Conservation (phyloP, 2,888 invertebrate genomes). For the Spisula subtruncata region DNA sequence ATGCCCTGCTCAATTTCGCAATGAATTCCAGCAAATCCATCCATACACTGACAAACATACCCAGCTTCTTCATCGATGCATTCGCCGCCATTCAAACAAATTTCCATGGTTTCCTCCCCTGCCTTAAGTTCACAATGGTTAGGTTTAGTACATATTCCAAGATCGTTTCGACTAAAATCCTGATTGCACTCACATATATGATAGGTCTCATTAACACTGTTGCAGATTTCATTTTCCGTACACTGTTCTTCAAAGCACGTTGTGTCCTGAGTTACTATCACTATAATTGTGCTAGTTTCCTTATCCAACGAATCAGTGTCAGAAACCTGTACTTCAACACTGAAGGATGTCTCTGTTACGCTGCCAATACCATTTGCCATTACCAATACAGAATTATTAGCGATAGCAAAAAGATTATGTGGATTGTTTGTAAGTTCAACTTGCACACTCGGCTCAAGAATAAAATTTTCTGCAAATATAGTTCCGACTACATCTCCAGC, state of each 20-base stretch:
- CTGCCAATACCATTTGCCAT: slow-evolving; percentile 61
- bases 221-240: slow-evolving; percentile 73
- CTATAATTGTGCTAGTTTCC: slow-evolving; percentile 63
- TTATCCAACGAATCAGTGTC: slow-evolving; percentile 70
- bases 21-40: slow-evolving; percentile 67
- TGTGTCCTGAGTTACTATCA: slow-evolving; percentile 64
- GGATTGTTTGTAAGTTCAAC: slow-evolving; percentile 71
- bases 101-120: not conserved
- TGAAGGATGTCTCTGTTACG: slow-evolving; percentile 64
- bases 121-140: slow-evolving; percentile 69
- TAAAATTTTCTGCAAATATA: slow-evolving; percentile 65
- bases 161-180: slow-evolving; percentile 70
- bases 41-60: slow-evolving; percentile 72
- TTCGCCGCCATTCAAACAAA: slow-evolving; percentile 70
- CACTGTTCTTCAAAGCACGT: slow-evolving; percentile 69
- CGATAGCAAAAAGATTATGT: slow-evolving; percentile 68
- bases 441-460: slow-evolving; percentile 57
- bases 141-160: slow-evolving; percentile 67
- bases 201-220: slow-evolving; percentile 54
- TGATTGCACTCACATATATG: slow-evolving; percentile 73
- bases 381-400: slow-evolving; percentile 68
- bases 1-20: slow-evolving; percentile 71
- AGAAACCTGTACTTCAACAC: slow-evolving; percentile 70
- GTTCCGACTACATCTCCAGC: slow-evolving; percentile 70
- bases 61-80: slow-evolving; percentile 74